Conservation (phyloP, 2,888 invertebrate genomes). For the Kuschelorhynchus macadamiae region DNA sequence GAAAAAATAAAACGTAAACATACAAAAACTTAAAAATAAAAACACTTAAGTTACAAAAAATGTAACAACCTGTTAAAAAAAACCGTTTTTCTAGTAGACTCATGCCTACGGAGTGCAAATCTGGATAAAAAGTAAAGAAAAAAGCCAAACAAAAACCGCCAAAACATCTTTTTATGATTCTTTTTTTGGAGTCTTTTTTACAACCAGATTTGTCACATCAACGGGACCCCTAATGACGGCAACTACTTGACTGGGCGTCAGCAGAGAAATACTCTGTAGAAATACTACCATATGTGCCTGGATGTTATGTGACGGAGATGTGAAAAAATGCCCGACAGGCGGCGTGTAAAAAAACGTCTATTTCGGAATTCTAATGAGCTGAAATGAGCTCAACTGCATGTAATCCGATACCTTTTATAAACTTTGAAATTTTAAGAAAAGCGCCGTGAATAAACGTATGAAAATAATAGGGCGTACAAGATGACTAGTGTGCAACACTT, state of each 20-base stretch:
- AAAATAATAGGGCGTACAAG: slow-evolving; percentile 9
- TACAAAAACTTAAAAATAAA: too few relatives aligned
- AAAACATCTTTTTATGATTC: slow-evolving; percentile 32
- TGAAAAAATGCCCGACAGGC: slow-evolving; percentile 55
- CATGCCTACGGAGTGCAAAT: not conserved
- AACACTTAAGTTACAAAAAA: too few relatives aligned
- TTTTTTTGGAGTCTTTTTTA: slow-evolving; percentile 23
- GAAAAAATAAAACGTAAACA: too few relatives aligned
- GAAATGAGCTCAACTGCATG: slow-evolving; percentile 61
- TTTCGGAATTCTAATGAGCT: slow-evolving; percentile 63
- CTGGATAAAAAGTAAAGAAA: slow-evolving; percentile 1
- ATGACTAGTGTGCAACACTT: too few relatives aligned
- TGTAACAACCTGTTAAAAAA: not conserved
- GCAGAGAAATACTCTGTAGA: slow-evolving; percentile 58
- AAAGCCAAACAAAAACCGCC: slow-evolving; percentile 30
- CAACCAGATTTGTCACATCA: slow-evolving; percentile 43
- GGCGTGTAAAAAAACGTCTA: slow-evolving; percentile 58
- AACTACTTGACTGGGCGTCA: slow-evolving; percentile 60
- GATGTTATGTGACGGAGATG: slow-evolving; percentile 64
- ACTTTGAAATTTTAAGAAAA: slow-evolving; percentile 34
- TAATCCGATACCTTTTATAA: slow-evolving; percentile 58
- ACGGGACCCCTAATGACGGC: slow-evolving; percentile 58
- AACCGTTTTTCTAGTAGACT: not conserved
- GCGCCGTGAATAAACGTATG: slow-evolving; percentile 5
- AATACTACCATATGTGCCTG: slow-evolving; percentile 63